Evolutionary conservation across 2,888 invertebrate genomes (phyloP).

Genomic region (Drosophila kuntzei): DNA sequence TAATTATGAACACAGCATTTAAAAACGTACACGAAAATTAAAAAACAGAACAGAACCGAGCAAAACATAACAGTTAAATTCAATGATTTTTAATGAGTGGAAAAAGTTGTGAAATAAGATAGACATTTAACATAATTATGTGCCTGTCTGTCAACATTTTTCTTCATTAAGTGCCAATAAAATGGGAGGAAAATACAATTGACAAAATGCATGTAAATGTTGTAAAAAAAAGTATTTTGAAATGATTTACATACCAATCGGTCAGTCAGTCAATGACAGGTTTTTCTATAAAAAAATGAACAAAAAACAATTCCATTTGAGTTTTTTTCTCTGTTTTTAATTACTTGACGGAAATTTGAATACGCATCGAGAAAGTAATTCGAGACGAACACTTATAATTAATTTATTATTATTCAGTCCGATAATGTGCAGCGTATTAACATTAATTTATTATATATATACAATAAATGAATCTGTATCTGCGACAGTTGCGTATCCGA

Average conservation of each 20-base stretch:
- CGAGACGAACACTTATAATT: slow-evolving; percentile 50
- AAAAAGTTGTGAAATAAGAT: slow-evolving; percentile 25
- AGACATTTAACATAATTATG: slow-evolving; percentile 37
- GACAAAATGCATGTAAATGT: slow-evolving; percentile 33
- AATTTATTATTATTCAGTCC: slow-evolving; percentile 55
- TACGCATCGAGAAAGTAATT: slow-evolving; percentile 20
- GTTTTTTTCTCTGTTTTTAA: slow-evolving; percentile 47
- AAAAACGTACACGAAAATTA: slow-evolving; percentile 18
- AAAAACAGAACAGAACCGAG: slow-evolving; percentile 5
- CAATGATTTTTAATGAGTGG: slow-evolving; percentile 24
- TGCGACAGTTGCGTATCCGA: slow-evolving; percentile 11
- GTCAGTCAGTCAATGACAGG: slow-evolving; percentile 18
- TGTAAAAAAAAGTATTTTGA: slow-evolving; percentile 27
- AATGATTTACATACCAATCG: slow-evolving; percentile 52
- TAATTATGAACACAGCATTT: slow-evolving; percentile 45
- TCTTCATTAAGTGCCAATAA: slow-evolving; percentile 56
- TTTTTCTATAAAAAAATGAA: slow-evolving; percentile 21
- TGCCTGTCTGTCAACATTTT: slow-evolving; percentile 41
- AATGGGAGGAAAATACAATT: slow-evolving; percentile 20
- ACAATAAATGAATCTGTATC: slow-evolving; percentile 12
- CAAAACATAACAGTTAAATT: slow-evolving; percentile 14
- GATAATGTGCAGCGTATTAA: slow-evolving; percentile 64
- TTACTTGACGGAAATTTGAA: slow-evolving; percentile 57
- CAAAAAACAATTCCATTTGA: slow-evolving; percentile 7
- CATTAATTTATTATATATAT: slow-evolving; percentile 43